These are phyloP conservation scores for Caradrina clavipalpis DNA, from an alignment of 2,888 invertebrate species.

Conservation along the genomic window DNA sequence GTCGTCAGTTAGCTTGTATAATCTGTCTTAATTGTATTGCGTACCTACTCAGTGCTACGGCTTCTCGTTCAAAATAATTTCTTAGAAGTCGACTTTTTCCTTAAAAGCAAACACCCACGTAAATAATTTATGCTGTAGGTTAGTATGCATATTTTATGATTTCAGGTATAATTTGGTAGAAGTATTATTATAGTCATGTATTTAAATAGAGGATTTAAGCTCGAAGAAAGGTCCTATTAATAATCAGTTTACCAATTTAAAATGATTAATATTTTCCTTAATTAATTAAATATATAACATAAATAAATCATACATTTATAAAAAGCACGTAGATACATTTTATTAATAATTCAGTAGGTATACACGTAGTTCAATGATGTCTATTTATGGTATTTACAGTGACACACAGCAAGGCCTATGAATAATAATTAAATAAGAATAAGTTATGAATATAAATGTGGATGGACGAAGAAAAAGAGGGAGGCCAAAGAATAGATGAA, in stretches of 20 bases:
- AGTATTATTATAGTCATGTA: not conserved
- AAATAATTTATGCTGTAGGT: not conserved
- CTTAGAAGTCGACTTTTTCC: not conserved
- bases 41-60: constrained; percentile 29
- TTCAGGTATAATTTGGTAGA: constrained; percentile 1
- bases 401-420: not conserved
- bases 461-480: too few relatives aligned
- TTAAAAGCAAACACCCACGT: not conserved
- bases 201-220: not conserved
- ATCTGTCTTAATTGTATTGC: constrained; percentile 33
- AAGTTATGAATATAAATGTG: too few relatives aligned
- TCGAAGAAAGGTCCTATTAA: too few relatives aligned
- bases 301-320: too few relatives aligned
- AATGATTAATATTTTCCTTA: too few relatives aligned
- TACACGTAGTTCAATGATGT: not conserved
- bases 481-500: too few relatives aligned
- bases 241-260: too few relatives aligned
- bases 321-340: too few relatives aligned
- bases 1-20: constrained; percentile 29
- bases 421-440: too few relatives aligned
- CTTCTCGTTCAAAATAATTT: constrained; percentile 27
- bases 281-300: too few relatives aligned
- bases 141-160: constrained; percentile 5
- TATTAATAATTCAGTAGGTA: not conserved
- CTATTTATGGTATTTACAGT: constrained; percentile 17